phyloP scores from a whole-genome alignment of 2,113 vertebrate genomes.

The Equus quagga region DNA sequence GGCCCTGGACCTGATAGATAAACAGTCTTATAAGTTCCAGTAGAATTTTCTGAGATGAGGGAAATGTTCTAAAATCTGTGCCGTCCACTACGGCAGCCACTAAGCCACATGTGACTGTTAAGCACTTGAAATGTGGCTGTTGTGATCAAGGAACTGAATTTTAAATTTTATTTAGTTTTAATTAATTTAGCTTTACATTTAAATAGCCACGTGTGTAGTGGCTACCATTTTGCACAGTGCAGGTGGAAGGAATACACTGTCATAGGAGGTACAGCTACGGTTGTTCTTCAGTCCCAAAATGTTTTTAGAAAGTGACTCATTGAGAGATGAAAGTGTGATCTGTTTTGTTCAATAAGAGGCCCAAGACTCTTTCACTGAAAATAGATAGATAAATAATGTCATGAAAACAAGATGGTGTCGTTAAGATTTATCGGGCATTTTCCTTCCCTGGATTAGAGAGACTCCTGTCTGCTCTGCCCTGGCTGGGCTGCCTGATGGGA shows the following conservation, averaged over 20 bases:
- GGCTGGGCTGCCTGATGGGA: neutral
- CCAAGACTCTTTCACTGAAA: neutral
- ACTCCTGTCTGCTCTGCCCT: neutral
- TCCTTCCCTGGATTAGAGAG: neutral
- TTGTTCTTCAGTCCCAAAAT: neutral
- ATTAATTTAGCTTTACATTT: neutral
- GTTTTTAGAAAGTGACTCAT: neutral
- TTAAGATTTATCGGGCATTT: neutral
- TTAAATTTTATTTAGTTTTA: slow-evolving; percentile 27
- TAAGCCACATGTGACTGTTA: neutral
- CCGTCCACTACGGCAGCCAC: neutral
- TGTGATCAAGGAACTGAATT: neutral
- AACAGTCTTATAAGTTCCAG: neutral
- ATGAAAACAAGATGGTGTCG: neutral
- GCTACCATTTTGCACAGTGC: neutral
- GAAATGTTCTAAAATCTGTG: neutral
- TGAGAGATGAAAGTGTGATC: neutral
- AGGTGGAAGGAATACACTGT: neutral
- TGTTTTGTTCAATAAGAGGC: neutral
- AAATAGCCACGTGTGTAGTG: neutral
- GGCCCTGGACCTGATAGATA: neutral
- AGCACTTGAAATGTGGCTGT: neutral
- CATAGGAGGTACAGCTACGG: neutral
- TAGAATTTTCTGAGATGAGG: neutral
- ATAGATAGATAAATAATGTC: neutral